phyloP scores from a whole-genome alignment of 2,797 vertebrate genomes.

The Columba guinea region DNA sequence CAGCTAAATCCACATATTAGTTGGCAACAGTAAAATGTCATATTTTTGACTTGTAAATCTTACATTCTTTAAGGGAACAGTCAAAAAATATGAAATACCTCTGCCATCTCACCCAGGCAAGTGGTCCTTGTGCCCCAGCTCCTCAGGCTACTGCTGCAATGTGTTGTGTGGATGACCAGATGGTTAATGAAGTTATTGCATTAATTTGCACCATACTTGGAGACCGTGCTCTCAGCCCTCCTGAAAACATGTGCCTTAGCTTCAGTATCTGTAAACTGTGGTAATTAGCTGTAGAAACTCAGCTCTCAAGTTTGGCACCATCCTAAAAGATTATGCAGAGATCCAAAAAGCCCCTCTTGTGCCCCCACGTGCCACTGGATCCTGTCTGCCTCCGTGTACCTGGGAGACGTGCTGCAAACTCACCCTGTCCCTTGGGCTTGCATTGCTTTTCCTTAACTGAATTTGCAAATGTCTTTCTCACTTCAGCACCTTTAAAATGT shows the following conservation, averaged over 20 bases:
- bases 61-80: neutral
- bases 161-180: neutral
- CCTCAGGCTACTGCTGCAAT: neutral
- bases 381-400: neutral
- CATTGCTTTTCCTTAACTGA: neutral
- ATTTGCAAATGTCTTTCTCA: neutral
- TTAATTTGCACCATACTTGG: neutral
- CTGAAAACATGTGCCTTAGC: neutral
- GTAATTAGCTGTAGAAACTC: neutral
- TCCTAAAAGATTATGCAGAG: neutral
- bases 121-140: rapidly evolving
- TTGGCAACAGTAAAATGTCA: neutral
- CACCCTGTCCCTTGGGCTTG: neutral
- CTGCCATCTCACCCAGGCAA: neutral
- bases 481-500: neutral
- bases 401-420: neutral
- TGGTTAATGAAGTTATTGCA: neutral
- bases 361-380: neutral
- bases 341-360: neutral
- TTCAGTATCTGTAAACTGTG: neutral
- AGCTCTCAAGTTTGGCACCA: neutral
- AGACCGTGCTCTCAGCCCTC: neutral
- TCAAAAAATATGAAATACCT: neutral
- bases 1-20: neutral
- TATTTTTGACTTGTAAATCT: neutral